phyloP scores from a whole-genome alignment of 53 echinoderm and acorn worm genomes.

The Holothuria leucospilota region DNA sequence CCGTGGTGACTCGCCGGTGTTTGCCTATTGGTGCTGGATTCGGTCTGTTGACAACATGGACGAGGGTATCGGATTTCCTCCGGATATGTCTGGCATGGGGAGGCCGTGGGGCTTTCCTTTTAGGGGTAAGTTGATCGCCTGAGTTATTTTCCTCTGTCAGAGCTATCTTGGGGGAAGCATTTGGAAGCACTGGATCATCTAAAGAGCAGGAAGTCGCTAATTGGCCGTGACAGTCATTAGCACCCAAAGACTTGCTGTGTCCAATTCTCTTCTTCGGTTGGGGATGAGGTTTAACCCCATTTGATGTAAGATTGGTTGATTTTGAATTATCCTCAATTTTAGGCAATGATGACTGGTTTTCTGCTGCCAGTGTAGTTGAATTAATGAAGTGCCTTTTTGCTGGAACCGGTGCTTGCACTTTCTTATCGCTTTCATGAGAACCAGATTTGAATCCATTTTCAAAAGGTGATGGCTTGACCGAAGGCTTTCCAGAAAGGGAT shows the following conservation, averaged over 20 bases:
- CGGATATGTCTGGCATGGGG: conserved; percentile 48
- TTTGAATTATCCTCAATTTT: not conserved
- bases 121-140: conserved; percentile 23
- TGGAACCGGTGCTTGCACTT: not conserved
- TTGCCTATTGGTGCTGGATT: not conserved
- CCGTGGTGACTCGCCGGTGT: not conserved
- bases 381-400: not conserved
- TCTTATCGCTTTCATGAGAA: too few relatives aligned
- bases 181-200: conserved; percentile 13
- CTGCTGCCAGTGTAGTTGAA: not conserved
- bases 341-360: too few relatives aligned
- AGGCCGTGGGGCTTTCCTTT: conserved; percentile 25
- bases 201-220: conserved; percentile 26
- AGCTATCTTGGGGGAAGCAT: not conserved
- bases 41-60: conserved; percentile 44
- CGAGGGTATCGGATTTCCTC: conserved; percentile 58
- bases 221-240: not conserved
- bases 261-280: too few relatives aligned
- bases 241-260: too few relatives aligned
- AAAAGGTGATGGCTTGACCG: not conserved
- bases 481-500: not conserved
- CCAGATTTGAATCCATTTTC: too few relatives aligned
- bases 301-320: not conserved
- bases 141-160: not conserved
- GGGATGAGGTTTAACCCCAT: too few relatives aligned